Evolutionary conservation across 2,888 invertebrate species (phyloP).

Genomic region (Hypselothyrea guttata): DNA sequence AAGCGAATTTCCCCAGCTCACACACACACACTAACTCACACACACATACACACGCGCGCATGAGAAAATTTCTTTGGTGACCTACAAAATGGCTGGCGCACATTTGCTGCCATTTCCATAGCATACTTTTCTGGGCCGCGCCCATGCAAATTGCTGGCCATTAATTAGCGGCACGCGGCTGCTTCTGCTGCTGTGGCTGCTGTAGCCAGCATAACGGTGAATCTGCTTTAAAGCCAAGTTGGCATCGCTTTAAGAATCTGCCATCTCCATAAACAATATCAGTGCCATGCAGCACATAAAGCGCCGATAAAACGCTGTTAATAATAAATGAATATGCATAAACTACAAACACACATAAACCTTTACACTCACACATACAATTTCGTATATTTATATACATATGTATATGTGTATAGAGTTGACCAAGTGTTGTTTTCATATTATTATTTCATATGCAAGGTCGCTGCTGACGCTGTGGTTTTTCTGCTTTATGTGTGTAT

Average conservation of each 20-base stretch:
- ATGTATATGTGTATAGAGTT: not conserved
- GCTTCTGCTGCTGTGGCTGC: slow-evolving; percentile 1
- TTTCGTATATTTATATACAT: too few species aligned
- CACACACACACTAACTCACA: too few species aligned
- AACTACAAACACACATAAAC: not conserved
- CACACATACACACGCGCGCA: too few species aligned
- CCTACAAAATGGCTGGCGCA: slow-evolving; percentile 49
- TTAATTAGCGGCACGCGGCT: slow-evolving; percentile 65
- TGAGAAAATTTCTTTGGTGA: slow-evolving; percentile 33
- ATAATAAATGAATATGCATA: slow-evolving; percentile 28
- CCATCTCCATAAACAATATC: not conserved
- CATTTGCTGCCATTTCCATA: slow-evolving; percentile 24
- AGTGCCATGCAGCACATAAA: not conserved
- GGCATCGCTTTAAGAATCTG: slow-evolving; percentile 31
- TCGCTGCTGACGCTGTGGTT: slow-evolving; percentile 24
- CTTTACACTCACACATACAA: not conserved
- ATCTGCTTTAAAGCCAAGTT: slow-evolving; percentile 41
- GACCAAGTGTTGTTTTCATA: slow-evolving; percentile 25
- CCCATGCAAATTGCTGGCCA: slow-evolving; percentile 62
- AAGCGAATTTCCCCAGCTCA: too few species aligned
- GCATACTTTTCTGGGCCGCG: slow-evolving; percentile 57
- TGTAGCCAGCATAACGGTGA: slow-evolving; percentile 21
- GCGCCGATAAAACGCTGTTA: slow-evolving; percentile 29
- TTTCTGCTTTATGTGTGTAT: slow-evolving; percentile 22
- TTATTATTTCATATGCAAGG: slow-evolving; percentile 30